phyloP scores from a whole-genome alignment of 2,888 invertebrate species.

The Ectobius pallidus region DNA sequence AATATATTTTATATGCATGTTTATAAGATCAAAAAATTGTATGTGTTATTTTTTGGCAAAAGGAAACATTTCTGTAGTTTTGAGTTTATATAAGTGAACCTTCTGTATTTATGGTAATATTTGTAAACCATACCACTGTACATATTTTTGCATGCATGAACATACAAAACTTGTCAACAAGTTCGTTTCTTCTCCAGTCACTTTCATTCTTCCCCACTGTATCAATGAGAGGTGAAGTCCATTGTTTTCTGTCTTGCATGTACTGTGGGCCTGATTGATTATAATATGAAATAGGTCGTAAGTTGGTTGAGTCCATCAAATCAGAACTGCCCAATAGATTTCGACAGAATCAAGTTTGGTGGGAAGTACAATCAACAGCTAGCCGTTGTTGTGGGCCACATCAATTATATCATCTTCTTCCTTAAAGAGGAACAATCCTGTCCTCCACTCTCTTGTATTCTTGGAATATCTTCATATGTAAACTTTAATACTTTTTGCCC shows the following conservation, averaged over 20 bases:
- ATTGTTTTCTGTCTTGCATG: conserved; percentile 7
- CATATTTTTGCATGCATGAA: conserved; percentile 20
- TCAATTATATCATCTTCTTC: conserved; percentile 34
- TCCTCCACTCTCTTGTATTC: conserved; percentile 25
- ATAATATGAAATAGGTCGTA: too few relatives aligned
- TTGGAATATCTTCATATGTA: too few relatives aligned
- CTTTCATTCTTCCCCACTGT: neutral
- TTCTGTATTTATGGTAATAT: too few relatives aligned
- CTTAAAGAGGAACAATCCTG: conserved; percentile 33
- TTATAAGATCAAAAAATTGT: neutral
- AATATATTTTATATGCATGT: conserved; percentile 11
- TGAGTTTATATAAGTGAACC: too few relatives aligned
- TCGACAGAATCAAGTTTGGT: conserved; percentile 47
- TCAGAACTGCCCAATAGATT: conserved; percentile 36
- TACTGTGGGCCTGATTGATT: neutral
- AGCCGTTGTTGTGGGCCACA: conserved; percentile 73
- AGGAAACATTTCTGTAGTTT: too few relatives aligned
- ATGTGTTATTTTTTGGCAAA: neutral
- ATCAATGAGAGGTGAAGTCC: neutral
- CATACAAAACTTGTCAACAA: neutral
- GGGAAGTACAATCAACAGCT: conserved; percentile 62
- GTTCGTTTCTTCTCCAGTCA: neutral
- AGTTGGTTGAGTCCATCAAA: conserved; percentile 6
- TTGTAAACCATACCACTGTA: conserved; percentile 9
- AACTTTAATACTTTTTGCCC: too few relatives aligned